phyloP scores from a whole-genome alignment of 2,888 invertebrate genomes.

The Arrhopalites spinosus region DNA sequence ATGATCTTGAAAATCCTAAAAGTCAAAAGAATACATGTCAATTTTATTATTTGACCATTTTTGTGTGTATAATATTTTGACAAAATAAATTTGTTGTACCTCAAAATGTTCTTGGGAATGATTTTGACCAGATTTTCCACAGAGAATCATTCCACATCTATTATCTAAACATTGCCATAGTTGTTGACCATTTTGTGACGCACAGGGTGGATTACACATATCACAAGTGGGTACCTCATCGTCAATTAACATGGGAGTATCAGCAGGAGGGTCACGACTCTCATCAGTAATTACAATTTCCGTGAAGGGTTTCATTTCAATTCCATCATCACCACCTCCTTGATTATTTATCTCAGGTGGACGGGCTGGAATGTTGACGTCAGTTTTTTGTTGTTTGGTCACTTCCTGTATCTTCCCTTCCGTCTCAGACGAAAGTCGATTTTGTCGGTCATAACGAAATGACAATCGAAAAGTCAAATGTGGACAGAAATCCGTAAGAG shows the following conservation, averaged over 20 bases:
- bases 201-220: conserved; percentile 19
- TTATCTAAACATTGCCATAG: conserved; percentile 52
- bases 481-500: conserved; percentile 35
- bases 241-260: background rate
- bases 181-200: background rate
- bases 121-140: conserved; percentile 51
- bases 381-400: no score
- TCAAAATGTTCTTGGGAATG: conserved; percentile 52
- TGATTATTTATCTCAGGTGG: background rate
- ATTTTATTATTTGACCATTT: conserved; percentile 5
- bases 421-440: background rate
- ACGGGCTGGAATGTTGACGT: background rate
- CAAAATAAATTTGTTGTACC: conserved; percentile 31
- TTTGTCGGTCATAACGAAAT: conserved; percentile 26
- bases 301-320: background rate
- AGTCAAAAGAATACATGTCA: conserved; percentile 30
- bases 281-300: conserved; percentile 3
- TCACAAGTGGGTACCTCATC: conserved; percentile 5
- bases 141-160: conserved; percentile 47
- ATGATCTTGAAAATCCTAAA: conserved; percentile 69
- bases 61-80: background rate
- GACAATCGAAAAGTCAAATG: conserved; percentile 39
- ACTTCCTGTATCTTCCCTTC: conserved; percentile 7
- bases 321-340: conserved; percentile 19
- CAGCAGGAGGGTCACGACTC: background rate